A percentile compares a stretch with the other conserved stretches of the same genome.
These are phyloP conservation scores for Anodontia alba DNA, from an alignment of 2,888 invertebrate species.

Conservation along the genomic window DNA sequence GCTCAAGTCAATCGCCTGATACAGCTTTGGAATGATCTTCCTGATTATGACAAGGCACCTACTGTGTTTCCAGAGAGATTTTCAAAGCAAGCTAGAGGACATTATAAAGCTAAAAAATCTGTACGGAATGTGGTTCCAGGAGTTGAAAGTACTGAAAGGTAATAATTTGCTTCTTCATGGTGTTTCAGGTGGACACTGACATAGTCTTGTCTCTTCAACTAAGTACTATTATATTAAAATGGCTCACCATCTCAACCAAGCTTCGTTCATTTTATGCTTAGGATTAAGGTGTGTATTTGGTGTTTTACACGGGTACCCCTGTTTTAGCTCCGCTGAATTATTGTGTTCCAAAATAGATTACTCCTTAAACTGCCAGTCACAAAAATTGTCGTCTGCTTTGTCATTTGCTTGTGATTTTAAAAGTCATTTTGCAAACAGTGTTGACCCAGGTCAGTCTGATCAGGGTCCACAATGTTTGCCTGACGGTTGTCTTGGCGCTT, in stretches of 20 bases:
- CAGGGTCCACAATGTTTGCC: no score
- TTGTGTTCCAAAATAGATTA: no score
- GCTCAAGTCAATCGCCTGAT: conserved; percentile 21
- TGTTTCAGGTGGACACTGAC: background rate
- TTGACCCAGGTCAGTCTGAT: no score
- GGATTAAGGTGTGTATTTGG: background rate
- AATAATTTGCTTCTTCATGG: conserved; percentile 8
- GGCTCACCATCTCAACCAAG: background rate
- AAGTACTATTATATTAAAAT: no score
- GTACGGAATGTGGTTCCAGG: conserved; percentile 30
- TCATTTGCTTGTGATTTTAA: no score
- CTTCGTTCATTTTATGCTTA: background rate
- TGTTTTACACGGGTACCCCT: background rate
- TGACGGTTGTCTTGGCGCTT: background rate
- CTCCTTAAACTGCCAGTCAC: no score
- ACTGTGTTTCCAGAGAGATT: conserved; percentile 25
- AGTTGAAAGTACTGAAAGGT: conserved; percentile 35
- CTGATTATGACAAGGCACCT: conserved; percentile 29
- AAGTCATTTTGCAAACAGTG: no score
- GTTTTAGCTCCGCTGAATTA: no score
- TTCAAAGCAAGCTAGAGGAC: conserved; percentile 9
- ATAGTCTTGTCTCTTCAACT: background rate
- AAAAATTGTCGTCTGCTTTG: no score
- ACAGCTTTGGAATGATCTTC: conserved; percentile 28
- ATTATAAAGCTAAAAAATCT: conserved; percentile 20